phyloP scores from a whole-genome alignment of 2,113 vertebrate species.

The sheep (Ovis aries) region DNA sequence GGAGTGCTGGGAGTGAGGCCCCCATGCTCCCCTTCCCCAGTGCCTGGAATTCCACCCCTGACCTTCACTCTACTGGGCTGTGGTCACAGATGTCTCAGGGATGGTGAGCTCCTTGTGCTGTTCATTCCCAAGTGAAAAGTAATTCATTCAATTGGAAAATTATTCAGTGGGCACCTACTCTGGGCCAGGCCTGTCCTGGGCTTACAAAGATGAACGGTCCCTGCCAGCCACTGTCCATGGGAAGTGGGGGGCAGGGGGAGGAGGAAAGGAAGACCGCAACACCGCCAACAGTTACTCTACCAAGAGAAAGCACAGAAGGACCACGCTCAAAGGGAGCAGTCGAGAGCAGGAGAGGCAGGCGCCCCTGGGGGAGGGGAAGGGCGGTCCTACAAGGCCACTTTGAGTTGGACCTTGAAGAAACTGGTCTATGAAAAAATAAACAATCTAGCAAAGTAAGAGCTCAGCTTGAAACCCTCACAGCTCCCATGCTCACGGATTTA shows the following conservation, averaged over 20 bases:
- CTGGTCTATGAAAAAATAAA: background rate
- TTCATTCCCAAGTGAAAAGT: background rate
- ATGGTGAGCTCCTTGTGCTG: background rate
- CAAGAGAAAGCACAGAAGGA: background rate
- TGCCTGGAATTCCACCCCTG: background rate
- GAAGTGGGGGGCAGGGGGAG: rapidly evolving
- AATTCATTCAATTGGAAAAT: background rate
- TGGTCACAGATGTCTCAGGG: background rate
- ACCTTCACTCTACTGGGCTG: background rate
- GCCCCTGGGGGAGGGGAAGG: too few relatives aligned
- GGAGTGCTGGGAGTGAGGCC: rapidly evolving
- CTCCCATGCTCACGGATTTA: background rate
- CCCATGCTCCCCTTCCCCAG: too few relatives aligned
- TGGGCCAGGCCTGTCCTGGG: background rate
- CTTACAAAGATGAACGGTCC: background rate
- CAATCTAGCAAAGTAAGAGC: background rate
- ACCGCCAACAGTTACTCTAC: background rate
- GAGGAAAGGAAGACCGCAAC: background rate
- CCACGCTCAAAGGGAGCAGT: background rate
- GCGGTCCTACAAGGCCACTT: background rate
- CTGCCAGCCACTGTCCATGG: background rate
- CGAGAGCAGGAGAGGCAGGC: background rate
- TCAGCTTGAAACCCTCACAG: background rate
- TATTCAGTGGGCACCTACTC: background rate
- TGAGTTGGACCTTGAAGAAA: background rate